Conservation (phyloP, 2,113 vertebrate genomes). For the Vulpes ferrilata region DNA sequence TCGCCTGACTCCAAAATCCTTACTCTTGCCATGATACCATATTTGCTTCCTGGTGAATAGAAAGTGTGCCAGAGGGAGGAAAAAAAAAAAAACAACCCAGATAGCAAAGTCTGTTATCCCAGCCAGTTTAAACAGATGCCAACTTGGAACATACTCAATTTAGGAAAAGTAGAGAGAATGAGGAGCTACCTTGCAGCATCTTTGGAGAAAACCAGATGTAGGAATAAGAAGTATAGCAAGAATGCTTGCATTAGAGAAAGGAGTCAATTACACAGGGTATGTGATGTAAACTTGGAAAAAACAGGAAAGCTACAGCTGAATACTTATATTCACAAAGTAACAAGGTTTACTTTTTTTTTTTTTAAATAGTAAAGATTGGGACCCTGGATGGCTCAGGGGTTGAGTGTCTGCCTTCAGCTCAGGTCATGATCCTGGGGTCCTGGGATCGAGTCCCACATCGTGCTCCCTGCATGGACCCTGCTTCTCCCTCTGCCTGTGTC, state of each 20-base stretch:
- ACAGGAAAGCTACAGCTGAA: neutral
- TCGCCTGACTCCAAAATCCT: neutral
- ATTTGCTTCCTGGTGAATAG: conserved; percentile 22
- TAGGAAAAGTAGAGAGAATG: conserved; percentile 1
- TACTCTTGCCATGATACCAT: conserved; percentile 35
- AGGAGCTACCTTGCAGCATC: neutral
- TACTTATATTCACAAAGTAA: neutral
- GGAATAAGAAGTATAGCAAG: neutral
- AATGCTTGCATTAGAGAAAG: neutral
- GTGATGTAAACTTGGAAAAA: neutral
- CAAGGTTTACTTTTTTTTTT: neutral
- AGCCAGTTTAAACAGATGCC: conserved; percentile 62
- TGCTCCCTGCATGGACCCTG: too few relatives aligned
- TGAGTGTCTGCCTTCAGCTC: too few relatives aligned
- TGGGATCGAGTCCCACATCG: too few relatives aligned
- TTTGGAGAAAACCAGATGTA: conserved; percentile 2
- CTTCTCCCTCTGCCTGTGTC: too few relatives aligned
- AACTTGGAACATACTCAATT: conserved; percentile 67
- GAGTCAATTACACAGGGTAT: neutral
- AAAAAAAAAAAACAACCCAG: neutral
- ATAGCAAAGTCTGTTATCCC: neutral
- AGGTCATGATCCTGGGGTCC: too few relatives aligned
- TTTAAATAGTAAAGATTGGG: too few relatives aligned
- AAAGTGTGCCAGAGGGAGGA: neutral
- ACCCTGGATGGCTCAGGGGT: too few relatives aligned